Conservation (phyloP, 2,113 vertebrate species). For the Odocoileus hemionus region DNA sequence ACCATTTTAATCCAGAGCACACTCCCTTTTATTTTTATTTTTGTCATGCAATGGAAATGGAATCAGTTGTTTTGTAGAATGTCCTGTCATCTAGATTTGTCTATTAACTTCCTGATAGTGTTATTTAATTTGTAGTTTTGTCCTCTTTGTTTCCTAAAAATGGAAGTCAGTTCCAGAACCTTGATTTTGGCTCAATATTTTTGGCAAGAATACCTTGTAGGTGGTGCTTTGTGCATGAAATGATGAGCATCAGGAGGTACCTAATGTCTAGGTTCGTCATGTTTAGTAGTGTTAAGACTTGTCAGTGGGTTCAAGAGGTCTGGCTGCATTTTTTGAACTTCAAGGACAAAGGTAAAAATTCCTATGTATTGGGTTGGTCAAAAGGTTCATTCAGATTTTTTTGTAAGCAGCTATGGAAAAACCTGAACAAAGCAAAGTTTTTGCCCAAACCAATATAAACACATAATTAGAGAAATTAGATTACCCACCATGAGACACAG, state of each 20-base stretch:
- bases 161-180: not conserved
- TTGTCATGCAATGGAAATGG: not conserved
- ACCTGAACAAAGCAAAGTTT: not conserved
- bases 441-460: not conserved
- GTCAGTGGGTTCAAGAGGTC: not conserved
- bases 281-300: not conserved
- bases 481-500: not conserved
- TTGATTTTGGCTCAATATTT: not conserved
- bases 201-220: not conserved
- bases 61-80: not conserved
- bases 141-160: not conserved
- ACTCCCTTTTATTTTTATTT: not conserved
- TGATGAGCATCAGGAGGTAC: not conserved
- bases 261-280: not conserved
- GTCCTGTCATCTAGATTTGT: not conserved
- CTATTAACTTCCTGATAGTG: not conserved
- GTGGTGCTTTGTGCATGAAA: not conserved
- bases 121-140: not conserved
- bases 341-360: not conserved
- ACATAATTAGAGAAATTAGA: not conserved
- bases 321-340: constrained; percentile 9
- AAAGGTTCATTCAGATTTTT: not conserved
- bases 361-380: not conserved
- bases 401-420: not conserved
- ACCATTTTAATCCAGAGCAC: not conserved